phyloP scores from a whole-genome alignment of 2,888 invertebrate genomes.

The Phaonia tiefii region DNA sequence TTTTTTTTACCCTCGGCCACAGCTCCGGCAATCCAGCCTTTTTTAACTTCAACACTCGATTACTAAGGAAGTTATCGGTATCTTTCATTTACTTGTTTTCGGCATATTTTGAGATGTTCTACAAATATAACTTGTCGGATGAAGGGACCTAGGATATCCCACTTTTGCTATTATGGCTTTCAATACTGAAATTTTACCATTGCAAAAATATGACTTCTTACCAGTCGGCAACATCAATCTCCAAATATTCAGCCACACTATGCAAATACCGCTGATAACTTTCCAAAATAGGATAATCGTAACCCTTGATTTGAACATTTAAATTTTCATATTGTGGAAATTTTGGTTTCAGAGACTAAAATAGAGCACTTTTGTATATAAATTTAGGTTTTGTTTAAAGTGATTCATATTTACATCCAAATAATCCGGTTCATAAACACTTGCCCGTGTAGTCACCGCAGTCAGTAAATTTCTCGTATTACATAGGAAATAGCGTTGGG shows the following conservation, averaged over 20 bases:
- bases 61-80: too few relatives aligned
- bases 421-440: conserved; percentile 87
- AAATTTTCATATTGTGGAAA: conserved; percentile 87
- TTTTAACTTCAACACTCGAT: too few relatives aligned
- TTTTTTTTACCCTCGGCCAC: too few relatives aligned
- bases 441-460: conserved; percentile 30
- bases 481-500: not conserved
- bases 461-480: conserved; percentile 12
- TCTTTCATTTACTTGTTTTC: too few relatives aligned
- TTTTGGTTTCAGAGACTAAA: conserved; percentile 82
- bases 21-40: too few relatives aligned
- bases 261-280: conserved; percentile 90
- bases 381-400: not conserved
- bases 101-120: too few relatives aligned
- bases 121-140: too few relatives aligned
- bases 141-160: too few relatives aligned
- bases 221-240: conserved; percentile 89
- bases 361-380: conserved; percentile 26
- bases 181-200: too few relatives aligned
- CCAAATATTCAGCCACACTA: conserved; percentile 86
- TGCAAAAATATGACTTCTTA: too few relatives aligned
- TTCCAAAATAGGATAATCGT: conserved; percentile 91
- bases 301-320: conserved; percentile 90
- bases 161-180: too few relatives aligned
- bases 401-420: conserved; percentile 83